Conservation (phyloP, 1,140 invertebrate genomes). For the Xylocopa sonorina region DNA sequence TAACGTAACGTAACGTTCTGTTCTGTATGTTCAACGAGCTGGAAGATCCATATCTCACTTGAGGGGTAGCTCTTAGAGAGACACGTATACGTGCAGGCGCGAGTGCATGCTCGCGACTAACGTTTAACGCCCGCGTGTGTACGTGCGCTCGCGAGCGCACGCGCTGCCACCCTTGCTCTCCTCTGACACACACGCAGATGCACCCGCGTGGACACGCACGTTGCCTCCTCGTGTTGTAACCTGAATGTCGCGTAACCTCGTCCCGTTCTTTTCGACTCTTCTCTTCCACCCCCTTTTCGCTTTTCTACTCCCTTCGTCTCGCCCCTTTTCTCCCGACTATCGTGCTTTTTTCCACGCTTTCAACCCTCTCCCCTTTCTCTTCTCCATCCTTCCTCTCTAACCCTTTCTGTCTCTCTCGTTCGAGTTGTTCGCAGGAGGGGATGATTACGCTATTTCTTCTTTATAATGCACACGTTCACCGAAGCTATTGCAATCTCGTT, state of each 20-base stretch:
- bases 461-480: constrained; percentile 68
- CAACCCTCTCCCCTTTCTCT: neutral
- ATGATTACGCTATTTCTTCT: constrained; percentile 72
- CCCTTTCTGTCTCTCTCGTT: neutral
- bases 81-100: constrained; percentile 38
- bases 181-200: neutral
- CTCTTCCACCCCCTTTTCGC: constrained; percentile 30
- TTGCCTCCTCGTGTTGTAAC: constrained; percentile 35
- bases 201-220: constrained; percentile 25
- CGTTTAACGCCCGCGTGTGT: constrained; percentile 12
- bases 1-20: constrained; percentile 71
- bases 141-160: constrained; percentile 46
- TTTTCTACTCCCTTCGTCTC: neutral
- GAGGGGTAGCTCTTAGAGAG: constrained; percentile 70
- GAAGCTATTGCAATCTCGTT: constrained; percentile 68
- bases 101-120: constrained; percentile 41
- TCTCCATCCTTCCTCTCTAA: neutral
- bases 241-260: constrained; percentile 42
- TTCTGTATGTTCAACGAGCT: constrained; percentile 78
- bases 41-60: constrained; percentile 80
- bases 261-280: constrained; percentile 26
- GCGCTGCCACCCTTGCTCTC: constrained; percentile 18
- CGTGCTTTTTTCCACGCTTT: neutral
- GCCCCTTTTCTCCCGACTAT: neutral
- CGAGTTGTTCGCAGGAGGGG: constrained; percentile 1